Percentiles rank a stretch among this genome's conserved stretches.
phyloP scores from a whole-genome alignment of 2,113 vertebrate species.

The Pardalotus punctatus region DNA sequence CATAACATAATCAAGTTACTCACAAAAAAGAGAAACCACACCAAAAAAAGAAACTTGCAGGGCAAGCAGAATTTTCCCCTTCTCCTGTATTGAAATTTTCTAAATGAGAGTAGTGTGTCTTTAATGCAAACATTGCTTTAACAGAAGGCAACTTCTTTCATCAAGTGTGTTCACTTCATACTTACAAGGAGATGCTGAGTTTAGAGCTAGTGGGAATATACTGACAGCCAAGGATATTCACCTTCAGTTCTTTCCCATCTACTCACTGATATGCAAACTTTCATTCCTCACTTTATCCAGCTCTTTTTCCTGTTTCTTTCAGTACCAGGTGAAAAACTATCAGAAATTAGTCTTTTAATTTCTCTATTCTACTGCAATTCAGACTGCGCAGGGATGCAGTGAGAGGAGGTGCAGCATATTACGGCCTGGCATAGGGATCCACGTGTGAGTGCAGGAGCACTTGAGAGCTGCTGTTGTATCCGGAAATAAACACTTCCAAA shows the following conservation, averaged over 20 bases:
- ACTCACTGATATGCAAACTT: neutral
- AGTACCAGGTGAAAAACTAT: neutral
- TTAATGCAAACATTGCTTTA: neutral
- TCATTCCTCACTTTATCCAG: neutral
- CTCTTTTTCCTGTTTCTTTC: neutral
- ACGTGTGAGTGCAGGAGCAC: neutral
- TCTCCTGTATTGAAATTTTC: neutral
- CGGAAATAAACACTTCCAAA: neutral
- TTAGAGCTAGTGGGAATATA: neutral
- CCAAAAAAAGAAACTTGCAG: neutral
- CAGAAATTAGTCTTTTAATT: neutral
- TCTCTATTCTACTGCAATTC: neutral
- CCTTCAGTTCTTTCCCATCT: neutral
- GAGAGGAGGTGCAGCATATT: neutral
- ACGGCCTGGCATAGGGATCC: neutral
- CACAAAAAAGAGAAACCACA: neutral
- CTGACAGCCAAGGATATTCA: neutral
- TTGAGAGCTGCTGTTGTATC: neutral
- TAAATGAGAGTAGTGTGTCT: neutral
- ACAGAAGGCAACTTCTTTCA: neutral
- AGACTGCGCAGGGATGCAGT: neutral
- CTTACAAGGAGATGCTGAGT: neutral
- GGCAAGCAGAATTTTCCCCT: neutral
- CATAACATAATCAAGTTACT: neutral
- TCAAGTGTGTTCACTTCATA: neutral